These are phyloP conservation scores for Thalassarche chlororhynchos DNA, from an alignment of 2,113 vertebrate species.

Conservation along the genomic window DNA sequence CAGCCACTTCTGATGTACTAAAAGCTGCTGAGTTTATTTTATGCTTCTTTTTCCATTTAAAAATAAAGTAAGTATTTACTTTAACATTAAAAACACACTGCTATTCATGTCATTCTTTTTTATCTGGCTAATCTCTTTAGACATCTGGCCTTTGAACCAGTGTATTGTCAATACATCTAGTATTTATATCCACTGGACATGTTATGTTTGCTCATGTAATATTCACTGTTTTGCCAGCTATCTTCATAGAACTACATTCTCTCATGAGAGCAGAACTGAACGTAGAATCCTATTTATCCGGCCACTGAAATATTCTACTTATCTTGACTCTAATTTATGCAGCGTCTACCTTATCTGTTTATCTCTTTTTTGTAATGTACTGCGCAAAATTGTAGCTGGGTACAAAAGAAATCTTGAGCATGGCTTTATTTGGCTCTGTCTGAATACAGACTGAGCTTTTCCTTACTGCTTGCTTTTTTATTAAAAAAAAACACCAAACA, in stretches of 20 bases:
- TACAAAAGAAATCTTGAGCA: neutral
- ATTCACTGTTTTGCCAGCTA: conserved; percentile 1
- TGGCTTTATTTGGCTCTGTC: neutral
- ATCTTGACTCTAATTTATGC: neutral
- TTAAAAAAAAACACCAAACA: neutral
- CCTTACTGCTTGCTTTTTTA: neutral
- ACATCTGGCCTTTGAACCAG: conserved; percentile 20
- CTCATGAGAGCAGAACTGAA: neutral
- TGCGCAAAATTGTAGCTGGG: neutral
- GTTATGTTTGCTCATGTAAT: conserved; percentile 20
- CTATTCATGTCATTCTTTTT: neutral
- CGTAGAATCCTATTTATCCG: neutral
- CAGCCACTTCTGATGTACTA: neutral
- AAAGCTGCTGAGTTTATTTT: neutral
- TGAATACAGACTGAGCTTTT: neutral
- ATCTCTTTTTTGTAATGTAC: neutral
- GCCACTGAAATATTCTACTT: neutral
- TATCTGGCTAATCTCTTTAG: neutral
- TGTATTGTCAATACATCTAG: neutral
- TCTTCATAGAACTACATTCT: neutral
- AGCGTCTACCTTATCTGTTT: neutral
- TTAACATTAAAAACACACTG: neutral
- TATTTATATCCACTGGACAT: neutral
- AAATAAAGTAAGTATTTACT: neutral
- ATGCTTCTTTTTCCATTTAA: neutral